Percentiles rank a stretch among this genome's conserved stretches.
Conservation (phyloP, 1,140 invertebrate species). For the Antheraea pernyi region DNA sequence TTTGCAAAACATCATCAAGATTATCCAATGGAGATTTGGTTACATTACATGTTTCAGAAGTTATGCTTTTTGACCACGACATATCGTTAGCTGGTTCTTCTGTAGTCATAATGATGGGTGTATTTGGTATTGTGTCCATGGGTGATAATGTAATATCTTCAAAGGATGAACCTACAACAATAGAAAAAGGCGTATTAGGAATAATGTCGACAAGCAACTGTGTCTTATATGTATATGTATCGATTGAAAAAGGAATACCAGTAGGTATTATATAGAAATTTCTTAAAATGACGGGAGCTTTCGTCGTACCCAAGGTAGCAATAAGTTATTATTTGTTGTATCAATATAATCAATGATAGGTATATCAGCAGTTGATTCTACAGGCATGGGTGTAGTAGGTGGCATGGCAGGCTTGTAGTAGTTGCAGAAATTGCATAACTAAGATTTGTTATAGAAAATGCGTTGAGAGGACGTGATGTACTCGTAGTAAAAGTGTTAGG, state of each 20-base stretch:
- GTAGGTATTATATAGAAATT: too few species aligned
- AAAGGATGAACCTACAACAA: neutral
- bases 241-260: neutral
- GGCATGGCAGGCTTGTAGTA: too few species aligned
- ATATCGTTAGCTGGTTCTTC: neutral
- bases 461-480: too few species aligned
- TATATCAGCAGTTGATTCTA: too few species aligned
- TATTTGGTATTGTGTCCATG: neutral
- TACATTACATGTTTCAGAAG: neutral
- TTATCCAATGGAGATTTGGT: neutral
- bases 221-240: neutral
- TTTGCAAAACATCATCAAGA: neutral
- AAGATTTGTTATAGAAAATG: too few species aligned
- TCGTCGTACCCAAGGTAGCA: too few species aligned
- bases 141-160: neutral
- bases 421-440: too few species aligned
- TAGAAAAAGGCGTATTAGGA: neutral
- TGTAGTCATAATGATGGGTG: neutral
- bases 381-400: too few species aligned
- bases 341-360: too few species aligned
- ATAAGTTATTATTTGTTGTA: too few species aligned
- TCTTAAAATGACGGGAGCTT: too few species aligned
- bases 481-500: too few species aligned
- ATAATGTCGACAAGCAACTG: neutral
- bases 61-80: neutral